Evolutionary conservation across 2,113 vertebrate genomes (phyloP).

Genomic region (Gambusia holbrooki): DNA sequence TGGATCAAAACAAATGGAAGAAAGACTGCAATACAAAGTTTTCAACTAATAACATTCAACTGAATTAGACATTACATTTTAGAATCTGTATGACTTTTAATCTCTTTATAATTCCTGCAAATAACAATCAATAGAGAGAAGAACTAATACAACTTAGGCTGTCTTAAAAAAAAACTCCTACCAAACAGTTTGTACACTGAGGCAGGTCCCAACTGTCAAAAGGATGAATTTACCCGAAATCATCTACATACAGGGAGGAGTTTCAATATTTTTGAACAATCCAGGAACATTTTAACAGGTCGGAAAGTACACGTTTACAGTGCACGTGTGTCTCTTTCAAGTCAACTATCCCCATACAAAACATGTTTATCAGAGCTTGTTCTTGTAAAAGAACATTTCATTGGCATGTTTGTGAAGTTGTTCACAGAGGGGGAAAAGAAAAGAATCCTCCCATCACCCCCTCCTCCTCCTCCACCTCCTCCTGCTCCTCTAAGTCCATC

Average conservation of each 20-base stretch:
- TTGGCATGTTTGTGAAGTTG: constrained; percentile 51
- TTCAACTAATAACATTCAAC: neutral
- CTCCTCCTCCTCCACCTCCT: neutral
- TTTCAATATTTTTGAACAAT: constrained; percentile 23
- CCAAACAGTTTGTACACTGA: no score
- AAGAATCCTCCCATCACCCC: constrained; percentile 25
- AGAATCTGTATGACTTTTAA: neutral
- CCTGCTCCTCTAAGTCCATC: constrained; percentile 45
- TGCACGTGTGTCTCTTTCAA: neutral
- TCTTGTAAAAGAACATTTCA: constrained; percentile 29
- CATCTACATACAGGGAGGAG: constrained; percentile 15
- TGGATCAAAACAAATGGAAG: no score
- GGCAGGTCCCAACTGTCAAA: neutral
- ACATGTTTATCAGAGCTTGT: constrained; percentile 1
- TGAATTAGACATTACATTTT: neutral
- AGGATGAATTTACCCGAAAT: neutral
- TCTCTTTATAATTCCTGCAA: neutral
- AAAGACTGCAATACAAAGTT: neutral
- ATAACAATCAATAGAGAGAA: neutral
- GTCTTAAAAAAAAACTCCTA: neutral
- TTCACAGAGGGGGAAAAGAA: constrained; percentile 20
- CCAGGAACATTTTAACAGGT: constrained; percentile 12
- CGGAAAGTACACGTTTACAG: neutral
- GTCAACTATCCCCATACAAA: constrained; percentile 30
- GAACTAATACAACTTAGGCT: no score